Percentiles rank a stretch among this genome's conserved stretches.
These are phyloP conservation scores for Premnoplex brunnescens DNA, from an alignment of 2,797 vertebrate genomes.

Conservation along the genomic window DNA sequence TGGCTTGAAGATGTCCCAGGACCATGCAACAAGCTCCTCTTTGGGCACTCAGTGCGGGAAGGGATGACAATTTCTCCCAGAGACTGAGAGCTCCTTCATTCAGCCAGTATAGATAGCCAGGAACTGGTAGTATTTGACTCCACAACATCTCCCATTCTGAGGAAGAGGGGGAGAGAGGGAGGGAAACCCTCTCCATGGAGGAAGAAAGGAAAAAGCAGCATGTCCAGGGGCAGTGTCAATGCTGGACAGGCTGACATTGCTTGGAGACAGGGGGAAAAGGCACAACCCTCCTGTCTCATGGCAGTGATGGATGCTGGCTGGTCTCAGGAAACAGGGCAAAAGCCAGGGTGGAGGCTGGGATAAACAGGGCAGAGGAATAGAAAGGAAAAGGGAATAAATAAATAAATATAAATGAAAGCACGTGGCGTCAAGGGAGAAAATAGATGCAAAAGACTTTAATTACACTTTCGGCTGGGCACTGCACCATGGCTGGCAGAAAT, in stretches of 20 bases:
- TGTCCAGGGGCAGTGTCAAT: background rate
- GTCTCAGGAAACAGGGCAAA: background rate
- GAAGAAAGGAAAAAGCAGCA: background rate
- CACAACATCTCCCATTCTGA: background rate
- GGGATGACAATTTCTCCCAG: background rate
- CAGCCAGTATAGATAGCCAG: background rate
- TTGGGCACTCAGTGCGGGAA: accelerated
- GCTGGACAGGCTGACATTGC: background rate
- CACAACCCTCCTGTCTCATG: background rate
- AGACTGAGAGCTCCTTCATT: background rate
- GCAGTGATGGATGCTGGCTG: background rate
- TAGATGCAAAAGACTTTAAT: conserved; percentile 15
- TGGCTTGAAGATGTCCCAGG: background rate
- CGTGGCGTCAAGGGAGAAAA: background rate
- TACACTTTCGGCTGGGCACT: background rate
- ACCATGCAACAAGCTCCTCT: background rate
- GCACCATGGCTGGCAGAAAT: background rate
- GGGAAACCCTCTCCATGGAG: background rate
- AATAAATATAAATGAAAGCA: conserved; percentile 41
- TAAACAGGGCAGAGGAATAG: background rate
- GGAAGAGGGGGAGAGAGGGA: background rate
- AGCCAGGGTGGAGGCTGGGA: background rate
- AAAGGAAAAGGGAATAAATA: conserved; percentile 47
- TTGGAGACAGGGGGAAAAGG: background rate
- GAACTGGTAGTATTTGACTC: background rate